Conservation (phyloP, 2,888 invertebrate genomes). For the Urechis unicinctus region DNA sequence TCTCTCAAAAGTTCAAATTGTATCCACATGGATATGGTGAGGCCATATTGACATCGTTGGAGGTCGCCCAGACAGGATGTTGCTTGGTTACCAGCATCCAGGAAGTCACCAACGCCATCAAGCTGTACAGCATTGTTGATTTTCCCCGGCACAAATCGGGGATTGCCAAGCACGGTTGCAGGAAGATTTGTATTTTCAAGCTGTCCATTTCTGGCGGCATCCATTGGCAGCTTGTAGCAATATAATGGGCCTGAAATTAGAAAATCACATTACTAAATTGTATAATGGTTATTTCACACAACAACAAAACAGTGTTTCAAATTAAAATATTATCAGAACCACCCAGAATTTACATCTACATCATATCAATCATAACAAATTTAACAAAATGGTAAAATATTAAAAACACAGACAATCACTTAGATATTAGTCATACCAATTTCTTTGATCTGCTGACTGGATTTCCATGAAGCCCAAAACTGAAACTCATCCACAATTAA, state of each 20-base stretch:
- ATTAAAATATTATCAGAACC: not conserved
- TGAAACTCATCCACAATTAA: constrained; percentile 42
- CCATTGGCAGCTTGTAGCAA: not conserved
- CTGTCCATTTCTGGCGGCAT: not conserved
- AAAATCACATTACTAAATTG: no score
- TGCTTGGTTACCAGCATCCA: constrained; percentile 30
- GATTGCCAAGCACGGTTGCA: constrained; percentile 13
- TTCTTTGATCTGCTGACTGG: constrained; percentile 31
- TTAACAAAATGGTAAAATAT: no score
- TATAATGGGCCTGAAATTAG: no score
- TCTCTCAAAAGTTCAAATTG: constrained; percentile 27
- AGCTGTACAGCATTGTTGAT: constrained; percentile 21
- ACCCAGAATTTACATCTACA: not conserved
- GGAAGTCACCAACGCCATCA: constrained; percentile 30
- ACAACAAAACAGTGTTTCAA: no score
- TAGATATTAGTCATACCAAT: no score
- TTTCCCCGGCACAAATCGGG: constrained; percentile 14
- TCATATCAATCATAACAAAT: not conserved
- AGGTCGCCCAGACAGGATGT: constrained; percentile 38
- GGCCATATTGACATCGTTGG: constrained; percentile 32
- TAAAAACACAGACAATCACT: no score
- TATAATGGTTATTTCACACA: no score
- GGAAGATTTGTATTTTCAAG: constrained; percentile 4
- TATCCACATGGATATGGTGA: constrained; percentile 38
- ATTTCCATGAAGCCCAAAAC: constrained; percentile 37